A percentile compares a stretch with the other conserved stretches of the same genome.
Conservation (phyloP, 2,113 vertebrate species). For the Solea senegalensis region DNA sequence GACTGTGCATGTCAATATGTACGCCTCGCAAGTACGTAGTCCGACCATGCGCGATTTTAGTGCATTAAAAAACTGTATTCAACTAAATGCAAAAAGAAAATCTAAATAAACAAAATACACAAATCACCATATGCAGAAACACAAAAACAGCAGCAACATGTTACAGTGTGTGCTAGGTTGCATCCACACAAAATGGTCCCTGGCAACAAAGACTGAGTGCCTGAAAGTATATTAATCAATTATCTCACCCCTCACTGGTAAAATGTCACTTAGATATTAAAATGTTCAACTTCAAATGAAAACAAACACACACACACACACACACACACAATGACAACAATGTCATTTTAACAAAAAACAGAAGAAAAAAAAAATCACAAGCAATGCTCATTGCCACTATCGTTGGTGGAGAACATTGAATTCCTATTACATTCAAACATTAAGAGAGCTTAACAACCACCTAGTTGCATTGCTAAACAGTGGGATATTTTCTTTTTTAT, state of each 20-base stretch:
- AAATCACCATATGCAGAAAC: too few species aligned
- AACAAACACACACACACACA: neutral
- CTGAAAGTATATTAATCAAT: too few species aligned
- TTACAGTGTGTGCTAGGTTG: too few species aligned
- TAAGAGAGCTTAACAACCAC: neutral
- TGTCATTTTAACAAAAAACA: neutral
- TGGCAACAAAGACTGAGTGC: too few species aligned
- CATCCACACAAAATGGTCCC: neutral
- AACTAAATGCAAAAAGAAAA: too few species aligned
- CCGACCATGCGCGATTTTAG: neutral
- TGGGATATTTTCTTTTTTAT: neutral
- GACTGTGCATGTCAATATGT: too few species aligned
- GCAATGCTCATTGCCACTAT: neutral
- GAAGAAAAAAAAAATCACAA: too few species aligned
- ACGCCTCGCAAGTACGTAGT: neutral
- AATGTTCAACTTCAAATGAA: neutral
- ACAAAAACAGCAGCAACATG: too few species aligned
- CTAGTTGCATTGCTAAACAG: neutral
- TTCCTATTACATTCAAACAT: constrained; percentile 3
- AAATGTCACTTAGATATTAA: constrained; percentile 20
- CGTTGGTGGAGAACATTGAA: constrained; percentile 1
- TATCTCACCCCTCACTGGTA: neutral
- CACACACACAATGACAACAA: too few species aligned
- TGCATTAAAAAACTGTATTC: neutral
- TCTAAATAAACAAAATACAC: too few species aligned